Percentiles rank a stretch among this genome's conserved stretches.
Evolutionary conservation across 2,888 invertebrate genomes (phyloP).

Genomic region (Dioctria linearis): DNA sequence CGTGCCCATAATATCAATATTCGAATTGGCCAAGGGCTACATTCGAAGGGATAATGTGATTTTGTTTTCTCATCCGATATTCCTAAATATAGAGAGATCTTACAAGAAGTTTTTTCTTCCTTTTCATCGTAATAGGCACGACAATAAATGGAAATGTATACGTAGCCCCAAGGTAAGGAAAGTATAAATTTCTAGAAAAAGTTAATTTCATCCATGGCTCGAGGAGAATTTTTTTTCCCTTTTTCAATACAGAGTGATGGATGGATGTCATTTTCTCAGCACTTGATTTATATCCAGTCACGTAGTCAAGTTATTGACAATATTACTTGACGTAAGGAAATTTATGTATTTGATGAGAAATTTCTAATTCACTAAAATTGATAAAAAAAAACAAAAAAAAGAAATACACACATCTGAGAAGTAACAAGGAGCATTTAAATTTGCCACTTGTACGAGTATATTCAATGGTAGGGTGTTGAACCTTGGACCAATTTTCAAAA

Average conservation of each 20-base stretch:
- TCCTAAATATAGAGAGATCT: constrained; percentile 26
- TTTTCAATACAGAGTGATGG: constrained; percentile 27
- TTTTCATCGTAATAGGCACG: neutral
- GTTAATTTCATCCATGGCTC: constrained; percentile 39
- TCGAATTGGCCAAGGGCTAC: constrained; percentile 40
- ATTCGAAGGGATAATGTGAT: constrained; percentile 39
- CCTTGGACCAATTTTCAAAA: no score
- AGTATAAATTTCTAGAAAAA: constrained; percentile 42
- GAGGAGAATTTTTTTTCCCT: constrained; percentile 2
- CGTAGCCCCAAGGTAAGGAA: constrained; percentile 38
- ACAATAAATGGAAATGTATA: constrained; percentile 32
- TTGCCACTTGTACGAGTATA: no score
- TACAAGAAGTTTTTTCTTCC: neutral
- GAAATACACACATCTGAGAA: no score
- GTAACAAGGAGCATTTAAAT: no score
- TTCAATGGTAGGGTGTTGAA: no score
- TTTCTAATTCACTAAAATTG: constrained; percentile 38
- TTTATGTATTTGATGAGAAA: constrained; percentile 27
- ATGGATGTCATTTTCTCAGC: constrained; percentile 34
- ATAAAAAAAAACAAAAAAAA: neutral
- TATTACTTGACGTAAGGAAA: constrained; percentile 38
- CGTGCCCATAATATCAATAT: constrained; percentile 41
- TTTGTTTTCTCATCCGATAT: constrained; percentile 43
- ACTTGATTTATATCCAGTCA: constrained; percentile 45
- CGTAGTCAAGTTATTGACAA: constrained; percentile 36